phyloP scores from a whole-genome alignment of 2,113 vertebrate genomes.

The Mirza zaza region DNA sequence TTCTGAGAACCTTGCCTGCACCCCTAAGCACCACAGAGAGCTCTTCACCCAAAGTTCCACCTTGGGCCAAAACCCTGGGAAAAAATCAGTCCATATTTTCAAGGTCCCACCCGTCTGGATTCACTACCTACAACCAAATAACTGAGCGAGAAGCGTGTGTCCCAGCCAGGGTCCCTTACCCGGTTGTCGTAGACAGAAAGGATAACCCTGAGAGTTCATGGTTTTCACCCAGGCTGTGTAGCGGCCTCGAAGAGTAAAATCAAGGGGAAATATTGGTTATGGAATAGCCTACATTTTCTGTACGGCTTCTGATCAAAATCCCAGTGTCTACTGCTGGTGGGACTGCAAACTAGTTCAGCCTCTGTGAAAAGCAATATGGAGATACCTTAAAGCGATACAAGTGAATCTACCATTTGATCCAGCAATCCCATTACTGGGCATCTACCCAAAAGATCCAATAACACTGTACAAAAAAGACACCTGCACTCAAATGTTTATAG shows the following conservation, averaged over 20 bases:
- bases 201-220: rapidly evolving
- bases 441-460: no score
- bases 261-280: neutral
- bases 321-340: no score
- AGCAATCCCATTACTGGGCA: no score
- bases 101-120: no score
- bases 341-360: no score
- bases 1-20: neutral
- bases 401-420: no score
- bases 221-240: rapidly evolving
- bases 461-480: no score
- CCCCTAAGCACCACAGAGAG: rapidly evolving
- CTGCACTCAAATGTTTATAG: no score
- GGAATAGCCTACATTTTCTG: neutral
- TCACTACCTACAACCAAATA: neutral
- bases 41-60: rapidly evolving
- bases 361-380: no score
- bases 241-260: neutral
- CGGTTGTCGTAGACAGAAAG: rapidly evolving
- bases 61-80: neutral
- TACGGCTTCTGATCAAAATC: neutral
- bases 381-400: no score
- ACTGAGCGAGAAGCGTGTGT: rapidly evolving
- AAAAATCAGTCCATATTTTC: neutral
- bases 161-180: neutral